phyloP scores from a whole-genome alignment of 2,888 invertebrate genomes.

The Dorcus parallelipipedus region DNA sequence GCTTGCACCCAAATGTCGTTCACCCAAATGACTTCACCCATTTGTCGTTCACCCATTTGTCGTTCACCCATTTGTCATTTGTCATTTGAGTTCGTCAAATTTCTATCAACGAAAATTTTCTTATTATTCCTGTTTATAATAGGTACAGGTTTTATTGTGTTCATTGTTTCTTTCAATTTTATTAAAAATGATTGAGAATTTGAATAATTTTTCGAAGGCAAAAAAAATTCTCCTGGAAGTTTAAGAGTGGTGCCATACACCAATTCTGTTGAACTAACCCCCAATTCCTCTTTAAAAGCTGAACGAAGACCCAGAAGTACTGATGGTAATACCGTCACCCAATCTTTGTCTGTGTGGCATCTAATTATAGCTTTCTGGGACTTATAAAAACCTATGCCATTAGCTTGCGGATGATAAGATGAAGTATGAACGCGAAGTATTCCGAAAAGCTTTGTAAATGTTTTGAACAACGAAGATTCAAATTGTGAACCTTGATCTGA shows the following conservation, averaged over 20 bases:
- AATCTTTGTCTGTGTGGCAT: slow-evolving; percentile 8
- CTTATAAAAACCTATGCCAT: slow-evolving; percentile 14
- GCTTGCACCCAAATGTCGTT: no score
- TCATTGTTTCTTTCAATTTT: no score
- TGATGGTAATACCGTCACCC: slow-evolving; percentile 18
- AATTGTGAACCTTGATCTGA: slow-evolving; percentile 31
- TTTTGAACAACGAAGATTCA: slow-evolving; percentile 23
- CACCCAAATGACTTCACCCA: no score
- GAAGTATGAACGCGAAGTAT: not conserved
- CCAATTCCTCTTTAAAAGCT: slow-evolving; percentile 13
- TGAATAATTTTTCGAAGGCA: no score
- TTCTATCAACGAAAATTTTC: no score
- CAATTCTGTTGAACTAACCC: slow-evolving; percentile 8
- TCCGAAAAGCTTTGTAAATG: slow-evolving; percentile 19
- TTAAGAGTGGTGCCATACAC: slow-evolving; percentile 4
- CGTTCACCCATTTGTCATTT: no score
- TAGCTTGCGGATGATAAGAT: no score
- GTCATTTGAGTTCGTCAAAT: no score
- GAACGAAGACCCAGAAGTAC: slow-evolving; percentile 15
- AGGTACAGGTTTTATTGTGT: no score
- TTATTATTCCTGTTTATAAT: no score
- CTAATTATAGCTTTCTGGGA: slow-evolving; percentile 19
- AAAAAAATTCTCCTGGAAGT: slow-evolving; percentile 16
- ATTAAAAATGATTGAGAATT: no score
- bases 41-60: no score